phyloP scores from a whole-genome alignment of 1,140 invertebrate genomes.

The Papilio helenus region DNA sequence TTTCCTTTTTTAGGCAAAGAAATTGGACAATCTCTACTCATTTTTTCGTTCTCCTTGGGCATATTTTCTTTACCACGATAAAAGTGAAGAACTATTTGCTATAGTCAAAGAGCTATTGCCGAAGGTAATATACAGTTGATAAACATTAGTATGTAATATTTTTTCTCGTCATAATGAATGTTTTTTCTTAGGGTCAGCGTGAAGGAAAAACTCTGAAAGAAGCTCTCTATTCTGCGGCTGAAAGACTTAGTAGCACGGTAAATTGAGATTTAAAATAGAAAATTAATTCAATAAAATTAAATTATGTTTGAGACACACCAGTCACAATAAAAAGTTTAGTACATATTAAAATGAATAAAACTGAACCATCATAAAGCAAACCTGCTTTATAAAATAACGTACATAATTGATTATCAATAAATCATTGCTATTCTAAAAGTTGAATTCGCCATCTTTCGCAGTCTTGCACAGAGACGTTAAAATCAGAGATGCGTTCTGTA shows the following conservation, averaged over 20 bases:
- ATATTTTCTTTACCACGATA: slow-evolving; percentile 72
- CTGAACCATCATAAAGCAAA: too few species aligned
- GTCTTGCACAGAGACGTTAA: slow-evolving; percentile 44
- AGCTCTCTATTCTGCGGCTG: slow-evolving; percentile 48
- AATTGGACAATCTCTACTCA: slow-evolving; percentile 66
- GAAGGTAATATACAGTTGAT: slow-evolving; percentile 52
- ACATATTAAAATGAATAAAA: too few species aligned
- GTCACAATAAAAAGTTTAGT: too few species aligned
- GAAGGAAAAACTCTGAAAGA: slow-evolving; percentile 58
- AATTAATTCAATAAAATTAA: background rate
- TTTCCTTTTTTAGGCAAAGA: slow-evolving; percentile 57
- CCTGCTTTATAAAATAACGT: too few species aligned
- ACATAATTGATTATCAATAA: too few species aligned
- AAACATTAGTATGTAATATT: background rate
- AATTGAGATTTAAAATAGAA: slow-evolving; percentile 1
- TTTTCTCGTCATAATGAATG: background rate
- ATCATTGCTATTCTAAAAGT: too few species aligned
- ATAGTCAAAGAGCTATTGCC: slow-evolving; percentile 71
- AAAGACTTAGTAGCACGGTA: slow-evolving; percentile 47
- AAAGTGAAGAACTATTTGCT: slow-evolving; percentile 62
- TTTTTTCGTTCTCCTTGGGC: slow-evolving; percentile 69
- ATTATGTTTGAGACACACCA: too few species aligned
- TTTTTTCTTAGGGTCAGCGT: slow-evolving; percentile 49
- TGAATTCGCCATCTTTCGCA: slow-evolving; percentile 36
- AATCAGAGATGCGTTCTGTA: slow-evolving; percentile 52